Base-by-base conservation (phyloP, 2,888 invertebrate genomes). In the Polydesmus complanatus region DNA sequence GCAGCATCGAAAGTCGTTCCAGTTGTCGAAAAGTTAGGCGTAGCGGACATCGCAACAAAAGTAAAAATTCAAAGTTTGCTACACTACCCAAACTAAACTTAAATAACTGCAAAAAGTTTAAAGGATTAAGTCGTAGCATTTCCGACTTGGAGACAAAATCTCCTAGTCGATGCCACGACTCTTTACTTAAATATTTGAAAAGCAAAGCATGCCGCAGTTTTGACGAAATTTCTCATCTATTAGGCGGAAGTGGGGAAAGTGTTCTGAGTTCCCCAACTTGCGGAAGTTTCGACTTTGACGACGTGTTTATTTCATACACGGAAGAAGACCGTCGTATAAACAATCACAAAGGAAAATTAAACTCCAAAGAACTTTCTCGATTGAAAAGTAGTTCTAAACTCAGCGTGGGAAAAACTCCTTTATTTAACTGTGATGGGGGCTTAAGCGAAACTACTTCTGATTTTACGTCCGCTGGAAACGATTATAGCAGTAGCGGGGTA, bases 281-380 rank as follows among this genome's bases (percentile, higher is more conserved):
- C 56, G 67, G 66, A 53, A 67, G 67, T 27, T 67, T 63, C 54
- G 67, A 67, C 23, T 67, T 62, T 25, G 67, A 67, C 23, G 67
- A 67, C 53, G 65, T 67, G 8, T 67, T 67, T 54, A 64, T 67
- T 5, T 37, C 65, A n/a, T 67, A 67, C 59, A 64, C 65, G 14
- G 67, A 67, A 25, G 67, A 67, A 21, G 66, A 67, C 5, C 19
- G 21, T 18, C 19, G 61, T 52, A 21, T 19, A 49, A 51, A 51
- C 52, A 5, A 51, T 51, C n/a, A 11, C 52, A 23, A 23, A 11
- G 52, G 22, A 11, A 22, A n/a, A 8, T 19, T 51, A 5, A 5
- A 8, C 22, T 3, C 52, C 5, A 5, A 8, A 37, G 37, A 37
- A 37, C 11, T 51, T 51, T 51, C n/a, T 11, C 19, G n/a, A 51